Evolutionary conservation across 2,113 vertebrate genomes (phyloP).

Genomic region (Sylvia atricapilla): DNA sequence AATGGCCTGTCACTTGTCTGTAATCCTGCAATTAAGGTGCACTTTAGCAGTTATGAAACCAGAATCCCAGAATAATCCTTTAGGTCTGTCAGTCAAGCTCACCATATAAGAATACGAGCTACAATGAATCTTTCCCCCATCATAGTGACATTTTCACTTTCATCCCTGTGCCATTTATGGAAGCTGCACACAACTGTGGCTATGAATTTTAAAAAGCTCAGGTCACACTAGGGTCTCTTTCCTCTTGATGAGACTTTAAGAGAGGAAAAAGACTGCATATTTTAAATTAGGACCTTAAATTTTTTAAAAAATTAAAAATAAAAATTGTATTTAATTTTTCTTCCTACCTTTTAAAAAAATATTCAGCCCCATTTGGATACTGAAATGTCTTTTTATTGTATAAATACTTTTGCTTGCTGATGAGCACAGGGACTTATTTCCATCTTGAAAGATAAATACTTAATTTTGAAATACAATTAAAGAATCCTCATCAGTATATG

Average conservation of each 20-base stretch:
- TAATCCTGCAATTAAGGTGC: slow-evolving; percentile 59
- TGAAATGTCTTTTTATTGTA: neutral
- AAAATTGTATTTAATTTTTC: neutral
- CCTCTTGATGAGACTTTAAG: slow-evolving; percentile 29
- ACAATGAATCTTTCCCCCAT: slow-evolving; percentile 25
- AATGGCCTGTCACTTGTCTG: neutral
- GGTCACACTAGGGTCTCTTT: slow-evolving; percentile 13
- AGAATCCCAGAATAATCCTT: slow-evolving; percentile 51
- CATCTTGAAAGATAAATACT: neutral
- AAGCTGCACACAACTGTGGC: neutral
- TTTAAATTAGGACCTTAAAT: neutral
- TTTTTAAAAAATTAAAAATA: neutral
- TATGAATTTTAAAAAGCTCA: slow-evolving; percentile 61
- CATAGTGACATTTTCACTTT: slow-evolving; percentile 68
- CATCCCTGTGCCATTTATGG: slow-evolving; percentile 48
- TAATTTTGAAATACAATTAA: neutral
- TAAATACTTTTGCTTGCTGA: neutral
- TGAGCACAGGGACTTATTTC: neutral
- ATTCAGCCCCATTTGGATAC: neutral
- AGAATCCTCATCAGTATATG: neutral
- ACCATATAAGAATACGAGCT: neutral
- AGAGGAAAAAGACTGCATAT: neutral
- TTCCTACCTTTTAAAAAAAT: neutral
- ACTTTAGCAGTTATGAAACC: slow-evolving; percentile 54
- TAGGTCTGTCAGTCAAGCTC: slow-evolving; percentile 18